Evolutionary conservation across 2,113 vertebrate species (phyloP), one percentile per base, ranked within the genome.

Genomic region (Bujurquina vittata): DNA sequence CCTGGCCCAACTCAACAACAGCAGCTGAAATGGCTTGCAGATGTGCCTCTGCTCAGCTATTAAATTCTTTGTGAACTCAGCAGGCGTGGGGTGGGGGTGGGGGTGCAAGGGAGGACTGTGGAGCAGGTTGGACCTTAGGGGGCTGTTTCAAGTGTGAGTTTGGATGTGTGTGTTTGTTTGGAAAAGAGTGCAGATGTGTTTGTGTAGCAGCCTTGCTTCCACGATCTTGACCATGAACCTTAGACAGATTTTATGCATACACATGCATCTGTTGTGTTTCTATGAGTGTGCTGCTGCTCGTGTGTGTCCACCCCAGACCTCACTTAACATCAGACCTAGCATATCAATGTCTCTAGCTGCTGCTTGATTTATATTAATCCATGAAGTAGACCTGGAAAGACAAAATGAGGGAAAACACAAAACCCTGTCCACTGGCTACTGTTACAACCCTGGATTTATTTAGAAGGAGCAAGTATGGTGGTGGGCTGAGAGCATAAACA

Each of bases 1-100:
- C 83, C 86, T 59, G 49, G 73, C 35, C 83, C 74, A 67, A 80
- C 86, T 90, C 89, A 90, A 92, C 89, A 95, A 94, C 91, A 91
- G 90, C 92, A 89, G 55, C 83, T 88, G 29, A 90, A 95, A 95
- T 93, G 89, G 89, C 69, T 95, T 92, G 85, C 94, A 95, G 94
- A 95, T 96, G 95, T 94, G 86, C 83, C 88, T 90, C 60, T 17
- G 67, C 89, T 88, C 20, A 15, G 67, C 85, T 94, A 92, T 94
- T 95, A 94, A 87, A 93, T 94, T 92, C 85, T 90, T 90, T 83
- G 62, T 91, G 85, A 90, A 91, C 81, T 88, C 87, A 82, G 78
- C 54, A 85, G 86, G 75, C 77, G 33, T 74, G 33, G 80, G 77
- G 11, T 35, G 62, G 10, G 4, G 46, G 9, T 3, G 17, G 69